Evolutionary conservation across 2,113 vertebrate genomes (phyloP), one percentile per base, ranked within the genome.

Genomic region (Formicarius rufipectus): DNA sequence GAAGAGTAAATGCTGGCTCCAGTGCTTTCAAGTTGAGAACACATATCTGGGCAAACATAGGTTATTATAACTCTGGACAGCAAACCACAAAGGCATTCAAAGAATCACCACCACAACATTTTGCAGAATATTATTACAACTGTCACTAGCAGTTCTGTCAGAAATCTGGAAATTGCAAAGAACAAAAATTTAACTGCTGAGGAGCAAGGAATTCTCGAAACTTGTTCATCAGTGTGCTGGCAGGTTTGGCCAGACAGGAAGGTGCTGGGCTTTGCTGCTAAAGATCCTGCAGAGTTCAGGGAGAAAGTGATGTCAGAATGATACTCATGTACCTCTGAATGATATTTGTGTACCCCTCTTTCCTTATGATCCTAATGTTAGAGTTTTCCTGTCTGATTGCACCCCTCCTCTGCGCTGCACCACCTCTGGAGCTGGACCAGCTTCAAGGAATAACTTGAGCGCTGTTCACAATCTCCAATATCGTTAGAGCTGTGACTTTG

Each of bases 31-130:
- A 94, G 88, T 12, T 68, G 85, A 93, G 95, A 95, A 94, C 88
- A 87, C 92, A 84, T 87, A 94, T 93, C 93, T 97, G 93, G 90
- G 96, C 90, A 96, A 95, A 87, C 76, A 87, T 85, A 94, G 95
- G 85, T 94, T 95, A 89, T 95, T 96, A 90, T 96, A 96, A 94
- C 92, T 97, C 84, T 94, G 96, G 95, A 92, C 88, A 96, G 87
- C 64, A 92, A 97, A 95, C 96, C 96, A 87, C 96, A 96, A 72
- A 95, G 96, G 94, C 94, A 96, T 97, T 96, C 90, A 94, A 96
- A 95, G 92, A 96, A 97, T 97, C 95, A 97, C 75, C 82, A 96
- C 95, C 96, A 90, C 96, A 96, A 86, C 78, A 79, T 96, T 96
- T 91, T 93, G 49, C 82, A 95, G 93, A 97, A 95, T 84, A 94